Evolutionary conservation across 2,888 invertebrate species (phyloP), one percentile per base, ranked within the genome.

Genomic region (Herminia tarsipennalis): DNA sequence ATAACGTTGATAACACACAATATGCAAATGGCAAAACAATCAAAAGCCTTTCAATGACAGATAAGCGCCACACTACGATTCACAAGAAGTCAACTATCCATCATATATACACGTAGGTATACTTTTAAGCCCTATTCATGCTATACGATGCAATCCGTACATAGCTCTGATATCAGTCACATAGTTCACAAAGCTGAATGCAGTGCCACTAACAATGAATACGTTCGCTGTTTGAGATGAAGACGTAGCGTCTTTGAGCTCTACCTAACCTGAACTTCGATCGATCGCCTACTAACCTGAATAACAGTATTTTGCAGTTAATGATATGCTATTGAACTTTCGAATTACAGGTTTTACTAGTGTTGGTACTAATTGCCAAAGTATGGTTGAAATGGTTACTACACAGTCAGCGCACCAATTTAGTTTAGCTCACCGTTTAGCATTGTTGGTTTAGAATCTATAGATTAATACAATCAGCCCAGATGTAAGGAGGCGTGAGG

Each of bases 201-300:
- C 36, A 29, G 36, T 30, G 28, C 33, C 34, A 32, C 39, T 27
- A 35, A 43, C 36, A 55, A 24, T 48, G 56, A 13, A 55, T 35
- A 33, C 21, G 34, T 48, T 22, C 9, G 10, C 12, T 30, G 21
- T 22, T 30, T 39, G 30, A 22, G 21, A 24, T 24, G 4, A 14
- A 3, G 2, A 29, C 14, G n/a, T 3, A 16, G 21, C 21, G 39
- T 29, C 22, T 39, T 30, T 30, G 24, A 39, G 24, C 39, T 22
- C 29, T 21, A 20, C 39, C 38, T 29, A 29, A 29, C n/a, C 9
- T 9, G 12, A 2, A 30, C 10, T 38, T 10, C 18, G 14, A 22
- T 30, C 29, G 29, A 38, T 29, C 29, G 21, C 8, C 13, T 25
- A 12, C 17, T 18, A 9, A 21, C 21, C 29, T 29, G 18, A 21